Conservation (phyloP, 1,140 invertebrate genomes). For the Aricia agestis region DNA sequence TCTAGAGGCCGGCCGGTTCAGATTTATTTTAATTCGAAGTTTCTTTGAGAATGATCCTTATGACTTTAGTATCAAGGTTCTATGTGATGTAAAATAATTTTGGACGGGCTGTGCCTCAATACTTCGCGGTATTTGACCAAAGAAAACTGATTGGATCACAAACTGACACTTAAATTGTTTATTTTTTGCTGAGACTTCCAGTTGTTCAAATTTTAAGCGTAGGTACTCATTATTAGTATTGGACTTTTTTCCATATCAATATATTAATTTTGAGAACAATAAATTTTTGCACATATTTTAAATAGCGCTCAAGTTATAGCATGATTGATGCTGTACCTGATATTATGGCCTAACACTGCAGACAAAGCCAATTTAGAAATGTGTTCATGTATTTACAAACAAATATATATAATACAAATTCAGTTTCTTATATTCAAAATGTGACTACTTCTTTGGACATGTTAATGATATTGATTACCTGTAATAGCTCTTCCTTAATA, state of each 20-base stretch:
- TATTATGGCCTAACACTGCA: not conserved
- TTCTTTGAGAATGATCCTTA: too few relatives aligned
- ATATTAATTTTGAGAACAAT: too few relatives aligned
- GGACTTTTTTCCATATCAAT: too few relatives aligned
- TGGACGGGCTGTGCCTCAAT: slow-evolving; percentile 26
- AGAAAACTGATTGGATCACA: slow-evolving; percentile 36
- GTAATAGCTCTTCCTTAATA: too few relatives aligned
- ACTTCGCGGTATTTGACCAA: slow-evolving; percentile 40
- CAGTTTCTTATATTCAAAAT: not conserved
- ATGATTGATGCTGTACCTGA: not conserved
- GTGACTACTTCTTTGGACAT: not conserved
- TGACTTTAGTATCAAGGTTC: too few relatives aligned
- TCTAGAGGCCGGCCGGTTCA: too few relatives aligned
- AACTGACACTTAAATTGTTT: not conserved
- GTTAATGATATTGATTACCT: not conserved
- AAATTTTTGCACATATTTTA: not conserved
- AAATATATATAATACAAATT: not conserved
- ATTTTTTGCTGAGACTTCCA: not conserved
- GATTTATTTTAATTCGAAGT: too few relatives aligned
- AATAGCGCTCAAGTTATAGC: not conserved
- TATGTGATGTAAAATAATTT: not conserved
- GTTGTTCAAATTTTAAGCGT: too few relatives aligned
- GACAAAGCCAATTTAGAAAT: not conserved
- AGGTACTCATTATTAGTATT: too few relatives aligned
- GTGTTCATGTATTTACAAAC: not conserved